phyloP scores from a whole-genome alignment of 2,797 vertebrate species.

The Esox masquinongy region DNA sequence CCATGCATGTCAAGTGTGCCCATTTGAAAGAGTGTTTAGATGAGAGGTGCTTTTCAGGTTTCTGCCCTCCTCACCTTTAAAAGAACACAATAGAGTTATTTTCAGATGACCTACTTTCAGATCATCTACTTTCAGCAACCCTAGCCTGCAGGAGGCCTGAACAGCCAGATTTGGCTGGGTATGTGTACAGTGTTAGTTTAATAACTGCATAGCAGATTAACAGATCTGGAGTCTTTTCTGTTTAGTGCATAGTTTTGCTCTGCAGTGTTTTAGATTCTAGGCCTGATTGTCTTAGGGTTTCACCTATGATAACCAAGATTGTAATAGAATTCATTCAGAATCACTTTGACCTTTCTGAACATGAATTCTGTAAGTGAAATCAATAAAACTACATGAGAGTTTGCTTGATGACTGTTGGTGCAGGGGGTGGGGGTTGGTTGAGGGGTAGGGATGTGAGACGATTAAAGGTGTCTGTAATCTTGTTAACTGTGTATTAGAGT shows the following conservation, averaged over 20 bases:
- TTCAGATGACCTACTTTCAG: slow-evolving; percentile 56
- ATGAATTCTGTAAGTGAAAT: neutral
- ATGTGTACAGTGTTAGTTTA: slow-evolving; percentile 13
- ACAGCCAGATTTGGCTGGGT: slow-evolving; percentile 47
- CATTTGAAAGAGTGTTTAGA: slow-evolving; percentile 69
- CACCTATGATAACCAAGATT: neutral
- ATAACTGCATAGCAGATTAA: neutral
- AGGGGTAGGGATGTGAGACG: neutral
- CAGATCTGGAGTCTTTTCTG: neutral
- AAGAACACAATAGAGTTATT: slow-evolving; percentile 65
- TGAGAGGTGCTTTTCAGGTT: slow-evolving; percentile 72
- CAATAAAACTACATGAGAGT: neutral
- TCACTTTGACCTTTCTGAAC: neutral
- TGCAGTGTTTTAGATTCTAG: neutral
- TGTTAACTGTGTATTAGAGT: neutral
- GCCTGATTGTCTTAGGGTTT: neutral
- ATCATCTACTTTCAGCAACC: slow-evolving; percentile 25
- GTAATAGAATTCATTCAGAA: neutral
- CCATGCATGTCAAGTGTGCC: slow-evolving; percentile 78
- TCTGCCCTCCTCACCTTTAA: slow-evolving; percentile 70
- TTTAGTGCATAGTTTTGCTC: neutral
- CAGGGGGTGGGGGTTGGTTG: neutral
- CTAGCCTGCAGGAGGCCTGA: slow-evolving; percentile 23
- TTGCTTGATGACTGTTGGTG: neutral
- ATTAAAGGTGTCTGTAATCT: neutral